Conservation (phyloP, 2,113 vertebrate species). For the Ceyx margarethae region DNA sequence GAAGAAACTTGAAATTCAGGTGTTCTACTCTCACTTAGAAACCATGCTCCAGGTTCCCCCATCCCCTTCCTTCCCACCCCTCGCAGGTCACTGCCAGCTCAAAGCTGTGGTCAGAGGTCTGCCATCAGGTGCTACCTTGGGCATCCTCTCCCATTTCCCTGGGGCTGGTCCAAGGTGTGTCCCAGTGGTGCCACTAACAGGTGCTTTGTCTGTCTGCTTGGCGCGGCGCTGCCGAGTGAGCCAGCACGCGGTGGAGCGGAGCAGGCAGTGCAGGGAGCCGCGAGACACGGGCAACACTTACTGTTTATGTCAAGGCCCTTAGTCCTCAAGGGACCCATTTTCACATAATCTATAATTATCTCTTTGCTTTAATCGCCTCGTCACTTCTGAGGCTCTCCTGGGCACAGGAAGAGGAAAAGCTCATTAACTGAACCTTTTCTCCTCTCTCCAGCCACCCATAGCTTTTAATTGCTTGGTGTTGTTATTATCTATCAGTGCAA, state of each 20-base stretch:
- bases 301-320: constrained; percentile 74
- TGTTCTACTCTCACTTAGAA: background rate
- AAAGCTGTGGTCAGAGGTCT: background rate
- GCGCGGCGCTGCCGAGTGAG: background rate
- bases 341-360: constrained; percentile 89
- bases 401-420: constrained; percentile 87
- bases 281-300: constrained; percentile 62
- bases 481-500: constrained; percentile 89
- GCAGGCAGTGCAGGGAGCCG: constrained; percentile 47
- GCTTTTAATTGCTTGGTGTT: constrained; percentile 93
- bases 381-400: constrained; percentile 80
- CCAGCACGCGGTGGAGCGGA: constrained; percentile 8
- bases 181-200: constrained; percentile 58
- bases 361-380: constrained; percentile 83
- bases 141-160: background rate
- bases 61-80: background rate
- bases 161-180: background rate
- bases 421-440: constrained; percentile 95
- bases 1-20: background rate
- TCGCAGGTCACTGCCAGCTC: background rate
- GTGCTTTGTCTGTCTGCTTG: constrained; percentile 50
- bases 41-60: background rate
- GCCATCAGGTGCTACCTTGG: background rate
- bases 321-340: constrained; percentile 78
- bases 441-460: constrained; percentile 86